Evolutionary conservation across 2,113 vertebrate genomes (phyloP), one percentile per base, ranked within the genome.

Genomic region (Axis porcinus): DNA sequence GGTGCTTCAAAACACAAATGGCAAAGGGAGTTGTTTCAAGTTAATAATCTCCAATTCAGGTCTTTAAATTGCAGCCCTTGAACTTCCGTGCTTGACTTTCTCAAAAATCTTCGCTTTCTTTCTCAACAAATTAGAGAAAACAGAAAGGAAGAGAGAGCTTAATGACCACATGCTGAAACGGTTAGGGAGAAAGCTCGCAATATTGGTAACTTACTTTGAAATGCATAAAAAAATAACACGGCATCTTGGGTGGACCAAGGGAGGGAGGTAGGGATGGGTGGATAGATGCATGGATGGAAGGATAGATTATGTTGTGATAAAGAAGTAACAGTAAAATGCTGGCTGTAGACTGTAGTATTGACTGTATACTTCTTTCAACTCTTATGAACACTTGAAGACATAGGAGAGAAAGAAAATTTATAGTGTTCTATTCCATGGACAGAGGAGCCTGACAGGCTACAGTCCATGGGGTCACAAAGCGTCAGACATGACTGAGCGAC

Each of bases 21-120:
- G 78, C 94, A 95, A 82, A 94, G 47, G 74, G 89, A 93, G 97
- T n/a, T 91, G 74, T 92, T 98, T 96, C 67, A 96, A 97, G 92
- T 88, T 94, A 95, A 95, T 96, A n/a, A 84, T 94, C 89, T 97
- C 78, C 62, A 96, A 94, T 87, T 97, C 45, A 91, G 88, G 58
- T 83, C 91, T 95, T 62, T 57, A 89, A 94, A 94, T 60, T 78
- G n/a, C 2, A 89, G 95, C 88, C 58, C 62, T 95, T 89, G 90
- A 95, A 91, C 74, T 92, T 92, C 58, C 36, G 30, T 1, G 28
- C 45, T 84, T 47, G 91, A 62, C 58, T 93, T 94, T 54, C 86
- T 96, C 89, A 93, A 83, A 91, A 78, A 57, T 19, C 60, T 95
- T 74, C 13, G 3, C n/a, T 83, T 95, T 84, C 27, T 84, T 60